Conservation (phyloP, 2,888 invertebrate genomes). For the Gymnosoma rotundatum region DNA sequence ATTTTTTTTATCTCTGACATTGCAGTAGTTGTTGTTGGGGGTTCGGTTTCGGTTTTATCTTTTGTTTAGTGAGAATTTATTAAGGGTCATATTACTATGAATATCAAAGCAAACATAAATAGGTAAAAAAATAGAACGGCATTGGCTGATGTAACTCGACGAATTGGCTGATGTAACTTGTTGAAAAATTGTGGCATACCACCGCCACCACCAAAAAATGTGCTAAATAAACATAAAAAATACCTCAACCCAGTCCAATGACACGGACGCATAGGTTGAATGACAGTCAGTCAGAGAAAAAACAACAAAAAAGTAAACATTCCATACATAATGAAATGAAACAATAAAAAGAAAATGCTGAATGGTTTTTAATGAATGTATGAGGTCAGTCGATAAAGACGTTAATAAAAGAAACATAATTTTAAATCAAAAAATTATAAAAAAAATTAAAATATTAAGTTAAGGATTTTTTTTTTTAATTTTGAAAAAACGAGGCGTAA, state of each 20-base stretch:
- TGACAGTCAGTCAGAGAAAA: too few relatives aligned
- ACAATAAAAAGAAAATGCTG: too few relatives aligned
- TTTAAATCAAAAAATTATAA: too few relatives aligned
- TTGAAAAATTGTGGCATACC: constrained; percentile 53
- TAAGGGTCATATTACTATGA: constrained; percentile 38
- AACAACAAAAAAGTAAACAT: too few relatives aligned
- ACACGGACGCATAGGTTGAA: not conserved
- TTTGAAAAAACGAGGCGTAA: too few relatives aligned
- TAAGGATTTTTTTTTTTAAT: too few relatives aligned
- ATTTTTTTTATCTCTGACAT: not conserved
- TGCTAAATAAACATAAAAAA: not conserved
- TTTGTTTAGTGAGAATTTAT: constrained; percentile 33
- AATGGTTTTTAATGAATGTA: too few relatives aligned
- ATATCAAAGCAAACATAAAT: constrained; percentile 1
- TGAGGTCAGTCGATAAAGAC: too few relatives aligned
- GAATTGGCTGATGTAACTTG: constrained; percentile 66
- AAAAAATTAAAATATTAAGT: too few relatives aligned
- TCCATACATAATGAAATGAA: too few relatives aligned
- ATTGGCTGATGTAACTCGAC: constrained; percentile 61
- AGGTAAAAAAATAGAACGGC: constrained; percentile 10
- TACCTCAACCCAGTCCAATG: too few relatives aligned
- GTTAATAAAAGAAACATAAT: too few relatives aligned
- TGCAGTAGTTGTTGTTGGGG: constrained; percentile 30
- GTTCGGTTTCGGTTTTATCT: not conserved
- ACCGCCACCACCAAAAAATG: not conserved